Conservation (phyloP, 2,797 vertebrate genomes). For the Malacoraja senta region DNA sequence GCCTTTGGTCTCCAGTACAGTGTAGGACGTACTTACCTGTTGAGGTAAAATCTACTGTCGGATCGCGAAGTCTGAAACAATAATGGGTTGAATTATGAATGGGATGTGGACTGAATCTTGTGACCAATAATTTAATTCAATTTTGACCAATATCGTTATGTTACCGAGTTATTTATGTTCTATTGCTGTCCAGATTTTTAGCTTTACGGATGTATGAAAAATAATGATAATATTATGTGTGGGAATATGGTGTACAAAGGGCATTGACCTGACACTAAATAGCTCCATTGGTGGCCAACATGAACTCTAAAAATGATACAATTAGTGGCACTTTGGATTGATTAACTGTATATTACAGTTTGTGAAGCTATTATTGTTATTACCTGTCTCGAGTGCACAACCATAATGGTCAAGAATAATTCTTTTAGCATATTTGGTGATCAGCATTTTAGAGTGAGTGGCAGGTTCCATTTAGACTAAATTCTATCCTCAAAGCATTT, state of each 20-base stretch:
- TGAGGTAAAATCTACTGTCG: neutral
- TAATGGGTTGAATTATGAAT: neutral
- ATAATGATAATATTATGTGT: neutral
- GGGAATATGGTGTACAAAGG: constrained; percentile 4
- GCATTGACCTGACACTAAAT: constrained; percentile 7
- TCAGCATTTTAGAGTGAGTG: constrained; percentile 16
- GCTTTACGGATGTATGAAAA: neutral
- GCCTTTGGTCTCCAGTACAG: too few relatives aligned
- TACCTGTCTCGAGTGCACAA: constrained; percentile 2
- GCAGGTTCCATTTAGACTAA: neutral
- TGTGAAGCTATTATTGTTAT: constrained; percentile 20
- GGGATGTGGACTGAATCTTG: neutral
- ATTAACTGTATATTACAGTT: constrained; percentile 8
- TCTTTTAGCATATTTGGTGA: neutral
- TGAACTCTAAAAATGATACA: neutral
- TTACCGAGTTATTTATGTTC: neutral
- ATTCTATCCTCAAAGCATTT: constrained; percentile 22
- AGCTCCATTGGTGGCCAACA: neutral
- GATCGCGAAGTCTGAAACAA: neutral
- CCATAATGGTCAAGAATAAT: constrained; percentile 23
- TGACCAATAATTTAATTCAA: neutral
- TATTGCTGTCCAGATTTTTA: neutral
- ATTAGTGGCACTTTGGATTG: constrained; percentile 29
- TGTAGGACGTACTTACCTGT: neutral
- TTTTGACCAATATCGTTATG: neutral